Evolutionary conservation across 2,113 vertebrate species (phyloP).

Genomic region (Irena cyanogastra): DNA sequence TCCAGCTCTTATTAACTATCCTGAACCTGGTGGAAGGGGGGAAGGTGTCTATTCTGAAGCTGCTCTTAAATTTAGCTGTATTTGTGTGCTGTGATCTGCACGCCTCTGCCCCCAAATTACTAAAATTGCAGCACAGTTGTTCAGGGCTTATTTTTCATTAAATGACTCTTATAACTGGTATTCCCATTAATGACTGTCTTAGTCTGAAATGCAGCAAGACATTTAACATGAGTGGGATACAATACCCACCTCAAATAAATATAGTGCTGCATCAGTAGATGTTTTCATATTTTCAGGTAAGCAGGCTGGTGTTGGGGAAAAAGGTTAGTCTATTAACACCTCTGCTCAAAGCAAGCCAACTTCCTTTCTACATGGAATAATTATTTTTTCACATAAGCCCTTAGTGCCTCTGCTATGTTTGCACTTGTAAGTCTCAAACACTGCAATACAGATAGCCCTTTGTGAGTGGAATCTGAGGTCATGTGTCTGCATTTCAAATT

Average conservation of each 20-base stretch:
- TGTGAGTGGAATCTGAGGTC: slow-evolving; percentile 32
- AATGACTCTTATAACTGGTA: slow-evolving; percentile 14
- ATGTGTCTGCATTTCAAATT: slow-evolving; percentile 16
- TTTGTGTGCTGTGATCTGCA: not conserved
- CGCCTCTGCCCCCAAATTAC: slow-evolving; percentile 6
- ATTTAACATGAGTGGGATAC: not conserved
- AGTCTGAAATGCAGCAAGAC: not conserved
- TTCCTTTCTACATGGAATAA: slow-evolving; percentile 53
- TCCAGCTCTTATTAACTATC: not conserved
- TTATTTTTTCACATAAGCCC: slow-evolving; percentile 41
- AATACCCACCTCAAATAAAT: not conserved
- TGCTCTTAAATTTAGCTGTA: not conserved
- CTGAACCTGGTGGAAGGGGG: not conserved
- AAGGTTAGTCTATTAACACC: slow-evolving; percentile 56
- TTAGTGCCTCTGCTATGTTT: slow-evolving; percentile 47
- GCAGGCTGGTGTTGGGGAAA: not conserved
- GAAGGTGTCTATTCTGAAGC: not conserved
- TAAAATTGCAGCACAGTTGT: slow-evolving; percentile 30
- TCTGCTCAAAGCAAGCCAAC: slow-evolving; percentile 31
- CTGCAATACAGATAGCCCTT: slow-evolving; percentile 38
- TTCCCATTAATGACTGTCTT: slow-evolving; percentile 14
- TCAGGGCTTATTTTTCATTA: not conserved
- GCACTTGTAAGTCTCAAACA: slow-evolving; percentile 32
- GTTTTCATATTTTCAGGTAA: slow-evolving; percentile 50
- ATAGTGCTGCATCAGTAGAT: not conserved